Percentiles rank a stretch among this genome's conserved stretches.
Evolutionary conservation across 2,888 invertebrate genomes (phyloP).

Genomic region (Rhamphomyia laevipes): DNA sequence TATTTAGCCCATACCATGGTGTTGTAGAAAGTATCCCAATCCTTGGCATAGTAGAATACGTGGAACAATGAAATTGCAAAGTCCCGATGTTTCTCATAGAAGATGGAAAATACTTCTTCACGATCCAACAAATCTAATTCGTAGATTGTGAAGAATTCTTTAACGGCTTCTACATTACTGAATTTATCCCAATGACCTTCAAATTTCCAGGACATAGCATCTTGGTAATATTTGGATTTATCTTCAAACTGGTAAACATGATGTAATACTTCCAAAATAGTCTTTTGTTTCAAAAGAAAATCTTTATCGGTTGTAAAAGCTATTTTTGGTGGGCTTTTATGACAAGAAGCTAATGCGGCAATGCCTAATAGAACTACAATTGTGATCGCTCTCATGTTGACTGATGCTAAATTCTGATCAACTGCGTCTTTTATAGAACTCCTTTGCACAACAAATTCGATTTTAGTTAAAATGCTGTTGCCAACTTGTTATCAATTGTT

Average conservation of each 20-base stretch:
- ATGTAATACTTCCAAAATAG: slow-evolving; percentile 11
- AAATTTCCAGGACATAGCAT: slow-evolving; percentile 8
- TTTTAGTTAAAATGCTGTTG: too few relatives aligned
- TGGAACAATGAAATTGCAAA: slow-evolving; percentile 47
- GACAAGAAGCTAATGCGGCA: slow-evolving; percentile 7
- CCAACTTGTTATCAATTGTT: too few relatives aligned
- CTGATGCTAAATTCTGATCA: slow-evolving; percentile 2
- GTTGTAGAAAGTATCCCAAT: slow-evolving; percentile 54
- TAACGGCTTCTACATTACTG: slow-evolving; percentile 9
- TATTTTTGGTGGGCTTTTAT: background rate
- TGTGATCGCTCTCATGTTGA: slow-evolving; percentile 15
- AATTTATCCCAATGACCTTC: slow-evolving; percentile 5
- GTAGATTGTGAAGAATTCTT: slow-evolving; percentile 8
- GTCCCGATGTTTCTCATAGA: slow-evolving; percentile 11
- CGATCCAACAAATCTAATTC: slow-evolving; percentile 5
- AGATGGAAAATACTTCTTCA: slow-evolving; percentile 12
- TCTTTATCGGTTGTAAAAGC: slow-evolving; percentile 10
- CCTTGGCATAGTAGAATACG: slow-evolving; percentile 52
- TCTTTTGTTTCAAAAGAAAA: slow-evolving; percentile 13
- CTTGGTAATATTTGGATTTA: slow-evolving; percentile 8
- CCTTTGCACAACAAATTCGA: too few relatives aligned
- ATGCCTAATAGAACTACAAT: slow-evolving; percentile 10
- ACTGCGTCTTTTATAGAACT: too few relatives aligned
- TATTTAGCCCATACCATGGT: slow-evolving; percentile 52
- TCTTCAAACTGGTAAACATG: slow-evolving; percentile 12